phyloP scores from a whole-genome alignment of 92 coral and sea anemone species.

The Parazoanthus swiftii region DNA sequence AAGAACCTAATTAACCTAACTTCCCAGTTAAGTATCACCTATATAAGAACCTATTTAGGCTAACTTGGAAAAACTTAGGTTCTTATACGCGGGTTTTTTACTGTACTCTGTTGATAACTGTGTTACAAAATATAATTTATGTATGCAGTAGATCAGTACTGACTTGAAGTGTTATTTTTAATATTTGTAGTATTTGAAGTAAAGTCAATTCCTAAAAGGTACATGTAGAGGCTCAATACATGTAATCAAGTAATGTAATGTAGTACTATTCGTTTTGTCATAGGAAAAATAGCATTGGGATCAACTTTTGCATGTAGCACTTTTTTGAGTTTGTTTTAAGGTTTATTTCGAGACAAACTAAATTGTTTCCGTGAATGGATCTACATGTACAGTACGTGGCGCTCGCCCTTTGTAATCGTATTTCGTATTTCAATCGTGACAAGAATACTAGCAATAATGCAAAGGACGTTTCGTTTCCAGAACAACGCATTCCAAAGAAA shows the following conservation, averaged over 20 bases:
- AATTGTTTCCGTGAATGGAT: not conserved
- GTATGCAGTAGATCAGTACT: not conserved
- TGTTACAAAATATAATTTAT: not conserved
- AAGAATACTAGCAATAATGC: not conserved
- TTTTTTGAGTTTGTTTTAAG: no score
- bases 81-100: no score
- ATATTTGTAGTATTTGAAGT: not conserved
- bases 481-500: conserved; percentile 38
- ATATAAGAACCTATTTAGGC: no score
- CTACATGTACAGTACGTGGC: not conserved
- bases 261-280: not conserved
- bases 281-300: not conserved
- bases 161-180: no score
- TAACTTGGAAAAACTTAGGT: no score
- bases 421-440: not conserved
- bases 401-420: not conserved
- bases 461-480: not conserved
- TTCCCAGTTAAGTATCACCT: no score
- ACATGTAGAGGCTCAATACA: not conserved
- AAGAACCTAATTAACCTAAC: no score
- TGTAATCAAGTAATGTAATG: not conserved
- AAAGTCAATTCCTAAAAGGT: no score
- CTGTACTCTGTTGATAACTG: not conserved
- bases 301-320: not conserved
- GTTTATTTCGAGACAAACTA: not conserved